Base-by-base conservation (phyloP, 1,140 invertebrate species). In the Holotrichia oblita region DNA sequence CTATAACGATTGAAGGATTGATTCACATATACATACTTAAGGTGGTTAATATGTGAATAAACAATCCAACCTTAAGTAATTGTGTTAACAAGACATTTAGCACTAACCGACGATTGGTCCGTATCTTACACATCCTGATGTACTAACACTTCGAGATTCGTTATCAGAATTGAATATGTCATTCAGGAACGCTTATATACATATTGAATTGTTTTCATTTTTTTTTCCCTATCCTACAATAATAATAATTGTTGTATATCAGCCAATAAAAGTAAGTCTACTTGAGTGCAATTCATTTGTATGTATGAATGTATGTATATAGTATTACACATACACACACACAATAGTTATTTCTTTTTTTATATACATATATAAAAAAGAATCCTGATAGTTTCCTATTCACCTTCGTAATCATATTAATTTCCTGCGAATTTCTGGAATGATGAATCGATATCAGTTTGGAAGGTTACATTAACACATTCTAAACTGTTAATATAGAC, bases 41-140 rank as follows among this genome's bases (percentile, higher is more conserved):
- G 48, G 48, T 55, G 48, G 48, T 55, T 55, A 55, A 55, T 55
- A 17, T 17, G 48, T 55, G 48, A 55, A 55, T 55, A 55, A 55
- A 55, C 14, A 55, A 55, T 55, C 48, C 48, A 55, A 17, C 27
- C 48, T 55, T 55, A 55, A 55, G 48, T 55, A 55, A 55, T 14
- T 17, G 48, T 55, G 48, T 55, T 55, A 55, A 55, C 48, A 55
- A 55, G 14, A 55, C 48, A 55, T 55, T 55, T 55, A 55, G 48
- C 48, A 55, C 48, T 55, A 55, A 6, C 17, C 17, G 17, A 55
- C 48, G 14, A 55, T 55, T 55, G 48, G 48, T 55, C 17, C 48
- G 48, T 17, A 55, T n/a, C 27, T 34, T 34, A 34, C 27, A 55
- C 48, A 17, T 17, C n/a, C 48, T n/a, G 48, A 55, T 55, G 48